Conservation (phyloP, 1,140 invertebrate genomes). For the Drosophila ohnishii region DNA sequence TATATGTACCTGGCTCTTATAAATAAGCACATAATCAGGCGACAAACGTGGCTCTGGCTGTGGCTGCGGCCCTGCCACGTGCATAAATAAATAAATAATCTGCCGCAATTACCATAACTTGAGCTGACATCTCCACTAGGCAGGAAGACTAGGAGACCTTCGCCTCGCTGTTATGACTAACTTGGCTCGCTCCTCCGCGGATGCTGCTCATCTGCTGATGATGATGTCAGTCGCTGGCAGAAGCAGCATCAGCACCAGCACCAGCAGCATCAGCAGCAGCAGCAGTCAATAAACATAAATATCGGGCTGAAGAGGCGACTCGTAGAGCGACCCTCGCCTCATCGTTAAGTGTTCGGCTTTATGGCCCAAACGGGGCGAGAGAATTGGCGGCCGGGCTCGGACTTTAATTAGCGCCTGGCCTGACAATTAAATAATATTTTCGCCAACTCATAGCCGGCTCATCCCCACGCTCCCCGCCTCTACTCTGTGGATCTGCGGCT, state of each 20-base stretch:
- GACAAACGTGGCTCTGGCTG: conserved; percentile 49
- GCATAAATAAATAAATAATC: conserved; percentile 81
- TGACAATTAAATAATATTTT: conserved; percentile 80
- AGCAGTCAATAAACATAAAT: conserved; percentile 78
- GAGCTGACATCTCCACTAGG: conserved; percentile 63
- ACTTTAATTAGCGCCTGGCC: conserved; percentile 74
- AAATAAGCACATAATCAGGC: conserved; percentile 80
- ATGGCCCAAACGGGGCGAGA: conserved; percentile 66
- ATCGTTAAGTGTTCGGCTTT: conserved; percentile 76
- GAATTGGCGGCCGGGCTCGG: conserved; percentile 42
- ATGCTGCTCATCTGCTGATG: conserved; percentile 34
- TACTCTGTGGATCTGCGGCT: neutral
- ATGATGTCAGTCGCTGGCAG: conserved; percentile 68
- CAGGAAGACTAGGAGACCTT: conserved; percentile 17
- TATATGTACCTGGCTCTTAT: conserved; percentile 56
- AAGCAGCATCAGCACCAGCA: conserved; percentile 8
- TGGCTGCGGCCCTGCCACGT: conserved; percentile 26
- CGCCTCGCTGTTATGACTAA: conserved; percentile 64
- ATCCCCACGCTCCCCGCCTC: neutral
- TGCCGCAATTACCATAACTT: conserved; percentile 80
- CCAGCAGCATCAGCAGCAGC: conserved; percentile 8
- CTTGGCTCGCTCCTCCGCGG: conserved; percentile 31
- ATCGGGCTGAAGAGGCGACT: conserved; percentile 50
- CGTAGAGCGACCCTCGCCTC: conserved; percentile 33
- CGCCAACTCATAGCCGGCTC: conserved; percentile 43